Evolutionary conservation across 2,113 vertebrate species (phyloP), one percentile per base, ranked within the genome.

Genomic region (Egretta garzetta): DNA sequence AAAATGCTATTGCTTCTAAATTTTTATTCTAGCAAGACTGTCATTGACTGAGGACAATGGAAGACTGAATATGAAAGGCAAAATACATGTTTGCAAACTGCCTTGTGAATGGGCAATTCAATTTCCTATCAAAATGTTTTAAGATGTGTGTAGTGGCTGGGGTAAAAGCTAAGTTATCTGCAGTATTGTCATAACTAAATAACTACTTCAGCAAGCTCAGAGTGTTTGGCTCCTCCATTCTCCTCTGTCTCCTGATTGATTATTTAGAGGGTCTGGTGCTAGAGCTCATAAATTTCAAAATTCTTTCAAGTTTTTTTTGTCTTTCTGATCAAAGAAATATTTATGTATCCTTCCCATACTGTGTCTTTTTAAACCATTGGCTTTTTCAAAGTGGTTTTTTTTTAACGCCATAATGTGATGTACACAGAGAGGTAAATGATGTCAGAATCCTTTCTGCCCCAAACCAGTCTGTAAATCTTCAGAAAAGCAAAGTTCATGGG

Each of bases 401-500:
- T 92, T 88, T 24, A 83, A 62, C 56, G 72, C 56, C 64, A 86
- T 90, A 96, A 95, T 88, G 94, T 95, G 96, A 97, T 95, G 88
- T 93, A 95, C 55, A 62, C 87, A 58, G 73, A 74, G 92, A 90
- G 84, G 80, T 80, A 84, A 96, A 80, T 28, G 76, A 86, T 47
- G 67, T 92, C 76, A 81, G 73, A 88, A 68, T 88, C 90, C 74
- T 91, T 96, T 97, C 94, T 97, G 91, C 93, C 73, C 79, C 68
- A 82, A 70, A 95, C 71, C 88, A 92, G 92, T 74, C 67, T 75
- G 86, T 49, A 83, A 74, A 87, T 86, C 93, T 93, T 95, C 90
- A 93, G 90, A 95, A 97, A 96, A 95, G 94, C 96, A 97, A 94
- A 97, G 97, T 95, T 97, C 97, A 97, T 60, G 96, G 97, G 84